These are phyloP conservation scores for Triops cancriformis DNA, from an alignment of 1,140 invertebrate species.

Conservation along the genomic window DNA sequence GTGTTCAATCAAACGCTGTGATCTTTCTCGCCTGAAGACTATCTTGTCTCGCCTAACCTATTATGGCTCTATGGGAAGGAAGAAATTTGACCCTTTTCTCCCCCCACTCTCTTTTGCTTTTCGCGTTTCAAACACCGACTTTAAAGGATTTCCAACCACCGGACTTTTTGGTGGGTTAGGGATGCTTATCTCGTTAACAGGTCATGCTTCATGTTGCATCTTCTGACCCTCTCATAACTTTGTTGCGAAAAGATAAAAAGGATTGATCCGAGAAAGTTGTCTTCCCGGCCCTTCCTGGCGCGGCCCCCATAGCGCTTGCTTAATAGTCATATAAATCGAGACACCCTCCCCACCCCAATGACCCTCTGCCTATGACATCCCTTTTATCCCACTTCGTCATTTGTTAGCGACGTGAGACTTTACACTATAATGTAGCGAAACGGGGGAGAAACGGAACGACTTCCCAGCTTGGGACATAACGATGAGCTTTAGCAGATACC, in stretches of 20 bases:
- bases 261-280: neutral
- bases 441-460: too few species aligned
- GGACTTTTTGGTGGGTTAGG: neutral
- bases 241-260: neutral
- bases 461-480: too few species aligned
- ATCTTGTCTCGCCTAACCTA: neutral
- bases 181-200: neutral
- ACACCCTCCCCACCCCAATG: neutral
- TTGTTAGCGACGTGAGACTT: too few species aligned
- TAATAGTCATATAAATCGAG: slow-evolving; percentile 7
- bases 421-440: too few species aligned
- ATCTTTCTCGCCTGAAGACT: neutral
- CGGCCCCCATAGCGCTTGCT: neutral
- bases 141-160: too few species aligned
- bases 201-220: neutral
- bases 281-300: too few species aligned
- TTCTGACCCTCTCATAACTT: slow-evolving; percentile 10
- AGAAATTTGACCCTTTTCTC: neutral
- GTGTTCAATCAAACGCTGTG: neutral
- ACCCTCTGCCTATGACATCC: neutral
- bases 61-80: neutral
- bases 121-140: too few species aligned
- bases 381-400: neutral
- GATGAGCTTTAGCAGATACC: too few species aligned
- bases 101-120: neutral